Conservation (phyloP, 1,140 invertebrate genomes). For the Drosophila truncata region DNA sequence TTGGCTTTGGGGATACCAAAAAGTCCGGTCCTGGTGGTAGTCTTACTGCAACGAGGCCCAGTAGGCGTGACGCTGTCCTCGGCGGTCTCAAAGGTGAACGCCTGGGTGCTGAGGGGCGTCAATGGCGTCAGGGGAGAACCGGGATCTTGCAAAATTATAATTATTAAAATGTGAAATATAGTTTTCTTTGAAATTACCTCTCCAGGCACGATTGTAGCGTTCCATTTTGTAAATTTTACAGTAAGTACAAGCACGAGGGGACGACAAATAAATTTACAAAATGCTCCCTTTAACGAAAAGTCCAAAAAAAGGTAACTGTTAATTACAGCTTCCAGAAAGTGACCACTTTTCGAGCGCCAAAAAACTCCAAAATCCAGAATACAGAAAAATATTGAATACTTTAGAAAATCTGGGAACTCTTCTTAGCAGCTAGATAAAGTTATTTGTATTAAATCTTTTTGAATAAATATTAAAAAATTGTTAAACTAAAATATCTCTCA, state of each 20-base stretch:
- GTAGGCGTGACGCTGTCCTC: conserved; percentile 16
- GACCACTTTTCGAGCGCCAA: conserved; percentile 1
- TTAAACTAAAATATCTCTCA: not conserved
- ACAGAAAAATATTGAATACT: not conserved
- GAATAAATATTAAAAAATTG: not conserved
- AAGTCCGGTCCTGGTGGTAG: not conserved
- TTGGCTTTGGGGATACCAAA: conserved; percentile 11
- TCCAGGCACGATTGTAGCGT: conserved; percentile 61
- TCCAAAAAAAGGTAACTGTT: conserved; percentile 26
- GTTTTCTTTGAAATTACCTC: conserved; percentile 41
- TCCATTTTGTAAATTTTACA: conserved; percentile 44
- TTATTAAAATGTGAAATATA: not conserved
- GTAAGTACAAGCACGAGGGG: conserved; percentile 17
- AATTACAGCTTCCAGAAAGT: conserved; percentile 10
- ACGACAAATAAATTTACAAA: conserved; percentile 15
- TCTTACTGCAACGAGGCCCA: not conserved
- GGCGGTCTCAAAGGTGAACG: conserved; percentile 52
- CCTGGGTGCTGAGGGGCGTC: conserved; percentile 45
- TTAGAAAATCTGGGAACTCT: not conserved
- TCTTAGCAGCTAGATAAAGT: not conserved
- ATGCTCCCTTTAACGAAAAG: conserved; percentile 1
- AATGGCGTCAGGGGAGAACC: conserved; percentile 59
- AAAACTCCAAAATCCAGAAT: not conserved
- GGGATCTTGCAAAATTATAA: conserved; percentile 46
- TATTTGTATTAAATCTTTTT: not conserved